Conservation (phyloP, 2,888 invertebrate species). For the Vanessa cardui region DNA sequence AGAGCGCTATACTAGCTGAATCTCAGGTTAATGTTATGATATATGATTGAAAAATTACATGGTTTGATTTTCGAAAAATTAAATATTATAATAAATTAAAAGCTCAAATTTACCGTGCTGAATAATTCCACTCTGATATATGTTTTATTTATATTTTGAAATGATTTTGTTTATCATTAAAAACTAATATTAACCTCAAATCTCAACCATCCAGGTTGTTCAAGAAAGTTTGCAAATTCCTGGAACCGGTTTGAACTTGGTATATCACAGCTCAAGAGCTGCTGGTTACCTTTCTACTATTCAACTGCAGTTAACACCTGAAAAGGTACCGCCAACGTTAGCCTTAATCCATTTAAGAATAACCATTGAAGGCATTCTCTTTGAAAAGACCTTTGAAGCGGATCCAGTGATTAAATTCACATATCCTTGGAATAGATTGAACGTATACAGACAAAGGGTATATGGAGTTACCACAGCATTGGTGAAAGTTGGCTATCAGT, state of each 20-base stretch:
- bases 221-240: constrained; percentile 97
- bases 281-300: constrained; percentile 97
- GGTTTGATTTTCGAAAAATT: too few species aligned
- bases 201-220: constrained; percentile 85
- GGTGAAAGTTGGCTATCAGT: constrained; percentile 98
- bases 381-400: constrained; percentile 96
- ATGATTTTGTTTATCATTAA: too few species aligned
- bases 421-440: constrained; percentile 98
- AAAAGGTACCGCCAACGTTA: constrained; percentile 89
- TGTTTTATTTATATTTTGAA: background rate
- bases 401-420: constrained; percentile 98
- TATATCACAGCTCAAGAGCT: constrained; percentile 97
- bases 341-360: constrained; percentile 95
- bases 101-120: background rate
- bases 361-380: constrained; percentile 96
- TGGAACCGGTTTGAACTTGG: constrained; percentile 96
- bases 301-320: constrained; percentile 94
- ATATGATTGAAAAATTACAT: background rate
- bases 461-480: constrained; percentile 97
- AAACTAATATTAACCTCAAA: background rate
- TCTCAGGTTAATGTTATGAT: constrained; percentile 85
- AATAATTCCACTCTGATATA: background rate
- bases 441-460: constrained; percentile 97
- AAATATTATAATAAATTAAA: too few species aligned
- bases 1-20: constrained; percentile 94